Base-by-base conservation (phyloP, 2,888 invertebrate genomes). In the Mesorhabditis belari region DNA sequence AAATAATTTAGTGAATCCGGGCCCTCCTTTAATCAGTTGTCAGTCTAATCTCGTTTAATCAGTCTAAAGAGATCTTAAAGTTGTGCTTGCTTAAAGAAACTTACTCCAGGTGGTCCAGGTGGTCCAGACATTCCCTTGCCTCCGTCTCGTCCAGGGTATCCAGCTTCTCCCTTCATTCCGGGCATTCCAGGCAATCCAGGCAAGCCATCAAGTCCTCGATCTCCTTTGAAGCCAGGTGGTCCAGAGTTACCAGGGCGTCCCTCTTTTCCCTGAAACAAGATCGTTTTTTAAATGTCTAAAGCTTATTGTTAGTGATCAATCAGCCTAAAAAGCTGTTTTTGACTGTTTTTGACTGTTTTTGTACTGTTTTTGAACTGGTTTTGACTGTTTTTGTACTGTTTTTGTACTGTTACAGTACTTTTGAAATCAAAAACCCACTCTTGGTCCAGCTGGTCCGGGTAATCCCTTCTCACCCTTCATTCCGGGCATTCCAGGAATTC, bases 391-490 rank as follows among this genome's bases (percentile, higher is more conserved):
- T n/a, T n/a, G n/a, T n/a, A n/a, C n/a, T n/a, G n/a, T n/a, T n/a
- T n/a, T n/a, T n/a, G n/a, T n/a, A n/a, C n/a, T n/a, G n/a, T n/a
- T n/a, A n/a, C n/a, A n/a, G n/a, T n/a, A n/a, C n/a, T n/a, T n/a
- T n/a, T n/a, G n/a, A n/a, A n/a, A 49, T 21, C 24, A 17, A 25
- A 24, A 50, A 72, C 79, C 74, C 76, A 85, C 86, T 69, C 84
- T 82, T 0, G 74, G 62, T 26, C 92, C 92, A 80, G 89, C 87
- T 9, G 80, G 73, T 57, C 92, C 92, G 68, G 87, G 85, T 51
- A 79, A 63, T 64, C 79, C 79, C 61, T 79, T 79, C 63, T 79
- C 79, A 61, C 79, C 79, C 82, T 49, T 70, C 19, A 71, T 69
- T 59, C 87, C 87, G 25, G 80, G 74, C 3, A 74, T 74, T 59